These are phyloP conservation scores for Mystacornis crossleyi DNA, from an alignment of 2,113 vertebrate species.

Conservation along the genomic window DNA sequence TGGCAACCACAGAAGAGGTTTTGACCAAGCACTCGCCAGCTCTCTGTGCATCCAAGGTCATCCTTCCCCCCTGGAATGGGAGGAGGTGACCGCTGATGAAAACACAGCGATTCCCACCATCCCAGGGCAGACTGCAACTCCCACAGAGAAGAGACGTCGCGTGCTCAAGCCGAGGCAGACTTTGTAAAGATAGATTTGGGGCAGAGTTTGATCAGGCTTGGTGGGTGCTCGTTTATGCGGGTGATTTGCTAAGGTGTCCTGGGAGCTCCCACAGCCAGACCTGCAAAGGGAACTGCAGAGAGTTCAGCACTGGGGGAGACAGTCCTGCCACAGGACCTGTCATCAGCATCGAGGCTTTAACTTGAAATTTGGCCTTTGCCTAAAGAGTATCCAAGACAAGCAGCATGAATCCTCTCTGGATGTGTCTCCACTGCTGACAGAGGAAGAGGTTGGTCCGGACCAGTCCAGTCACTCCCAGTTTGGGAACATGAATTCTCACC, in stretches of 20 bases:
- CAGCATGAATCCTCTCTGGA: not conserved
- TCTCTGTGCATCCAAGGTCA: not conserved
- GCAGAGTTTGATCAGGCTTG: not conserved
- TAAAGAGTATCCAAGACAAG: not conserved
- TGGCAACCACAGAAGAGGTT: not conserved
- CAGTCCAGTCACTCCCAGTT: not conserved
- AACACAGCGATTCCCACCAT: not conserved
- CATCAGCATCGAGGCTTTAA: not conserved
- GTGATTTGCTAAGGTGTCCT: not conserved
- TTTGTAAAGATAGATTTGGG: not conserved
- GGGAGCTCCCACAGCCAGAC: not conserved
- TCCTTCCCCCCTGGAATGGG: not conserved
- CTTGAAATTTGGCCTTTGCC: not conserved
- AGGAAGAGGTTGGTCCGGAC: not conserved
- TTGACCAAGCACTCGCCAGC: not conserved
- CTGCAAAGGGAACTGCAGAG: not conserved
- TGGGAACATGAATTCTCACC: not conserved
- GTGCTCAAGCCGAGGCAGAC: not conserved
- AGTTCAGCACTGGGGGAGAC: not conserved
- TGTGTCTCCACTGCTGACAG: not conserved
- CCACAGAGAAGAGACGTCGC: rapidly evolving
- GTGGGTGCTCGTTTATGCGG: not conserved
- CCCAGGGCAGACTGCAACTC: not conserved
- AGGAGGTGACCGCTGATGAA: not conserved
- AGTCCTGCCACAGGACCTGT: not conserved